Base-by-base conservation (phyloP, 2,888 invertebrate genomes). In the Zhengitettix transpicula region DNA sequence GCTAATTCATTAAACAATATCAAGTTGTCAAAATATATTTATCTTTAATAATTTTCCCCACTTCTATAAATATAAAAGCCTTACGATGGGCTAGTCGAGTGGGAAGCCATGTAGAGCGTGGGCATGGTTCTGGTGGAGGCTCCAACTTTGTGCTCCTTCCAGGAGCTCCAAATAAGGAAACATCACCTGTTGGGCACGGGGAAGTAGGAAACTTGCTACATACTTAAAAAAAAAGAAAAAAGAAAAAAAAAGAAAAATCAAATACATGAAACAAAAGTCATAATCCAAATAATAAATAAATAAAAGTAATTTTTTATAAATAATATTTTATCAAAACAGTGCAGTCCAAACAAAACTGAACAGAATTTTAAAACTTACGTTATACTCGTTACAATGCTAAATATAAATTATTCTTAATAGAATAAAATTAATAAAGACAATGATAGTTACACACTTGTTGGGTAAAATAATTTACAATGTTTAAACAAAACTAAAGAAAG, bases 31-130 rank as follows among this genome's bases (percentile, higher is more conserved):
- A 28, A 28, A 28, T 28, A 28, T 28, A 28, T 28, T 28, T 28
- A 28, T 28, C 28, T 28, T 28, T 28, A 28, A 28, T 28, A 28
- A n/a, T 28, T 28, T 28, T 7, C 28, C 28, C 28, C 28, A 15
- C 17, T 53, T 53, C 28, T 10, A 14, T 1, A 2, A 15, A 1
- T 9, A 17, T 1, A 53, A 53, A 12, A 53, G 12, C 40, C 82
- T 82, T 81, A 81, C 82, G 77, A 78, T 81, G 80, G 69, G 79
- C 79, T 76, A 82, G 80, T 76, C 79, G 73, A 72, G 81, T 79
- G 65, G 81, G 81, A 72, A 81, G 76, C 82, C 82, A 82, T 74
- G 80, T 80, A 63, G 78, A 74, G 65, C 81, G 73, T 59, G 80
- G 78, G 67, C 81, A 80, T 55, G 78, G 77, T 66, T 81, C 81